These are phyloP conservation scores for Xerus rutilus DNA, from an alignment of 2,797 vertebrate genomes.

Conservation along the genomic window DNA sequence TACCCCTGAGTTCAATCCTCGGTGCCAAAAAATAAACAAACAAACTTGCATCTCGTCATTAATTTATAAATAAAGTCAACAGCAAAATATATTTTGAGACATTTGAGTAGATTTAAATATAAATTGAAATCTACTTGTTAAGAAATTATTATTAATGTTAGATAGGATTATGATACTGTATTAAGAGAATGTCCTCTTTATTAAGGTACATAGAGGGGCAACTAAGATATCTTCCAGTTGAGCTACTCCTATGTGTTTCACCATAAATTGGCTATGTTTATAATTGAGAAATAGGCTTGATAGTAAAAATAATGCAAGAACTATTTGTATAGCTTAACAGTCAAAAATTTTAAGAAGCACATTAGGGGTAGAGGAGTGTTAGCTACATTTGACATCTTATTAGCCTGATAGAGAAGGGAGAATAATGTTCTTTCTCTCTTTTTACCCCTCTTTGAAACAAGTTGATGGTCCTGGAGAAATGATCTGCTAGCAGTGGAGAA, in stretches of 20 bases:
- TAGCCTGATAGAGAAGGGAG: neutral
- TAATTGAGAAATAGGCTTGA: neutral
- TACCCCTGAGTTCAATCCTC: too few species aligned
- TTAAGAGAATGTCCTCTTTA: neutral
- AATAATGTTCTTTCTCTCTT: neutral
- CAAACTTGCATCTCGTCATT: neutral
- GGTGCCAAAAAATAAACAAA: too few species aligned
- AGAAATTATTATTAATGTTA: neutral
- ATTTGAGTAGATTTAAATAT: constrained; percentile 9
- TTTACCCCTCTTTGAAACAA: neutral
- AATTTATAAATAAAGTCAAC: neutral
- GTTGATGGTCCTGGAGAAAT: constrained; percentile 68
- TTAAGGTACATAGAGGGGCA: neutral
- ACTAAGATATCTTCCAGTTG: constrained; percentile 2
- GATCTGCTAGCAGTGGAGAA: constrained; percentile 56
- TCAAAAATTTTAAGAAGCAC: neutral
- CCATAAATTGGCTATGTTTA: neutral
- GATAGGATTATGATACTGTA: neutral
- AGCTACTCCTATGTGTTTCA: neutral
- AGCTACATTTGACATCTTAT: constrained; percentile 8
- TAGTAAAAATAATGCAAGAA: constrained; percentile 1
- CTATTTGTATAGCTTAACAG: constrained; percentile 24
- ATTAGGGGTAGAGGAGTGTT: neutral
- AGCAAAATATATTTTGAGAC: neutral
- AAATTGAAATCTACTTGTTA: neutral